Base-by-base conservation (phyloP, 2,888 invertebrate genomes). In the Philhelius pedissequus region DNA sequence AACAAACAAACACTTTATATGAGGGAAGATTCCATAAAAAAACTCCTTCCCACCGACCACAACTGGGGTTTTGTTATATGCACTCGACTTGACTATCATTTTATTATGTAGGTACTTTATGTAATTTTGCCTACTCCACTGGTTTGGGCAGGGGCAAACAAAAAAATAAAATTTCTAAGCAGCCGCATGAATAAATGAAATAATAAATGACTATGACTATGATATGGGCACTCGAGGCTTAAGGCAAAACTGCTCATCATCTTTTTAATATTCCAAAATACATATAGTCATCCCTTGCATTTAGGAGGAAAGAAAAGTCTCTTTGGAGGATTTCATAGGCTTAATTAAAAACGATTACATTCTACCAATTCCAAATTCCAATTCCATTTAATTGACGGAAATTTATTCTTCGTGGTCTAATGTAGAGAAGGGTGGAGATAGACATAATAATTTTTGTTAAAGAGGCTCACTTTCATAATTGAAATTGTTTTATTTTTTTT, bases 91-190 rank as follows among this genome's bases (percentile, higher is more conserved):
- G 13, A 30, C 62, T 81, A 81, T 81, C 66, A 48, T 81, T 76
- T 71, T 71, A 76, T 32, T 66, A n/a, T n/a, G n/a, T n/a, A n/a
- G n/a, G n/a, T n/a, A 76, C 70, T 76, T 52, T 71, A 81, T n/a
- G n/a, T n/a, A 81, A 71, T 71, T 38, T 81, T 43, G 64, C 38
- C 66, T 81, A 64, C 64, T 30, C 4, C n/a, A n/a, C n/a, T n/a
- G n/a, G 22, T 40, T 77, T 18, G 11, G 2, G 13, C 18, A 62
- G 11, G 25, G 11, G 25, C 5, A 20, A 56, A 43, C 6, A 62
- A 52, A 35, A 48, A 40, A 60, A 56, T 45, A 40, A 35, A 66
- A 50, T 48, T 32, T 13, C 13, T 54, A 54, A 54, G 54, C 20
- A 32, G 32, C 32, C 54, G 20, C 20, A 43, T 66, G 70, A 64